phyloP scores from a whole-genome alignment of 2,113 vertebrate genomes.

The Pseudorectes ferrugineus region DNA sequence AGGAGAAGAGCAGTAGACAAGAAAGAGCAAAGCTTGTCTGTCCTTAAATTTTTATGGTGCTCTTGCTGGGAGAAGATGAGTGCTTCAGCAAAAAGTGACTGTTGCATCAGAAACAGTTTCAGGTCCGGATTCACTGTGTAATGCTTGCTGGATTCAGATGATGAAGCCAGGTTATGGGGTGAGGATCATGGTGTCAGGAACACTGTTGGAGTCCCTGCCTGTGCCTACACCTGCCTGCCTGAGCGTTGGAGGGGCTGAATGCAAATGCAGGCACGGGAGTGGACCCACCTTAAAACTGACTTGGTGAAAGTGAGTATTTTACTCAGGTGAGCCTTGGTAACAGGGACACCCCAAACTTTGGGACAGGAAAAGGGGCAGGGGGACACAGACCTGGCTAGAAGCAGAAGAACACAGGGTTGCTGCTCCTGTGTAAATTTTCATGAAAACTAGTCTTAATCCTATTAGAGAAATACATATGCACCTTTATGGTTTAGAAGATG shows the following conservation, averaged over 20 bases:
- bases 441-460: not conserved
- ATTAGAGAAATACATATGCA: not conserved
- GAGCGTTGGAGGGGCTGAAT: not conserved
- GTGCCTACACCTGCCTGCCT: not conserved
- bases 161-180: not conserved
- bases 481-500: not conserved
- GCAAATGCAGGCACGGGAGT: not conserved
- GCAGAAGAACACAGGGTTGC: fast-evolving
- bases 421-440: not conserved
- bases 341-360: no score
- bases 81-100: not conserved
- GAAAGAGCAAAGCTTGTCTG: not conserved
- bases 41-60: not conserved
- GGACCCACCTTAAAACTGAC: not conserved
- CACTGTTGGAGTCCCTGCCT: fast-evolving
- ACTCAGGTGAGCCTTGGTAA: not conserved
- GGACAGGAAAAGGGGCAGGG: not conserved
- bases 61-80: not conserved
- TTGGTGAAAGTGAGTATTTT: not conserved
- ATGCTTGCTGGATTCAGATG: not conserved
- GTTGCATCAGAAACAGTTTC: not conserved
- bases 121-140: not conserved
- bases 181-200: fast-evolving
- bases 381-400: not conserved
- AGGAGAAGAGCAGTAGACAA: not conserved